Conservation (phyloP, 2,113 vertebrate genomes). For the Burhinus bistriatus region DNA sequence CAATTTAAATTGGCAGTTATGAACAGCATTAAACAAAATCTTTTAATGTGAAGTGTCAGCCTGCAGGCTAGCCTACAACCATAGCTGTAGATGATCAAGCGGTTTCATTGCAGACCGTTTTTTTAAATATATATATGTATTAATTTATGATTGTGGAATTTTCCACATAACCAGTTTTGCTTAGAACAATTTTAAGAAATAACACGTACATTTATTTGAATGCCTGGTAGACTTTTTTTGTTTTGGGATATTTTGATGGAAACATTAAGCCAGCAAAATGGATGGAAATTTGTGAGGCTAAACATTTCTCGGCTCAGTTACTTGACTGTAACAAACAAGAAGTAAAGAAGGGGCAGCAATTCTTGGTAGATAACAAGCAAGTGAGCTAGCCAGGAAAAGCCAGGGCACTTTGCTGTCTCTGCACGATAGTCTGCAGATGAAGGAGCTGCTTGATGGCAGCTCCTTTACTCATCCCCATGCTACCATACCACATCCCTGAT, state of each 20-base stretch:
- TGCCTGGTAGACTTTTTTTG: neutral
- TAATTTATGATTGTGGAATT: neutral
- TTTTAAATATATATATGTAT: neutral
- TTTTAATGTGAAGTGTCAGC: neutral
- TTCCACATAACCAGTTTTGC: neutral
- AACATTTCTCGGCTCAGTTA: neutral
- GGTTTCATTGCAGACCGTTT: neutral
- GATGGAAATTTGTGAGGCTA: neutral
- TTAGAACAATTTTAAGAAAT: neutral
- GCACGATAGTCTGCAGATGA: neutral
- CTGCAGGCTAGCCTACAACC: neutral
- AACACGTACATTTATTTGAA: neutral
- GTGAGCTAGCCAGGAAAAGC: neutral
- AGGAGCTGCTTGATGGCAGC: neutral
- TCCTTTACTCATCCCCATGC: neutral
- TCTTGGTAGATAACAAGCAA: neutral
- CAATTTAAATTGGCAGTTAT: neutral
- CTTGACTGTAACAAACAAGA: neutral
- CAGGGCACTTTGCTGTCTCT: neutral
- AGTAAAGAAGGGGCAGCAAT: neutral
- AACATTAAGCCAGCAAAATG: neutral
- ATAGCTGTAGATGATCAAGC: neutral
- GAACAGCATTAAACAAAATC: neutral
- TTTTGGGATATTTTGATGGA: neutral
- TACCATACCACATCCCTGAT: neutral